These are phyloP conservation scores for Diogma glabrata DNA, from an alignment of 2,888 invertebrate genomes.

Conservation along the genomic window DNA sequence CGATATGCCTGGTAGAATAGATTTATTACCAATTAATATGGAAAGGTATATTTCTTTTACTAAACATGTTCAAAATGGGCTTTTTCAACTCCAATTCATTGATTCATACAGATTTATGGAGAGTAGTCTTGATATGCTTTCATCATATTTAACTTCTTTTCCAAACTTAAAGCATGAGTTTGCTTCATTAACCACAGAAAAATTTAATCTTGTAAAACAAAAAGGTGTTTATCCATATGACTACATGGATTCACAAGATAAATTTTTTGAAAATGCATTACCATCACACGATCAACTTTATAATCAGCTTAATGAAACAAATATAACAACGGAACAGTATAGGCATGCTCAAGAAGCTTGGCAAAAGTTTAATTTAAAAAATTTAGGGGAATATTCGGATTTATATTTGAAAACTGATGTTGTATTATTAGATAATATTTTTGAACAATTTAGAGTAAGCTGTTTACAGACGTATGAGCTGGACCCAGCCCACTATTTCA, in stretches of 20 bases:
- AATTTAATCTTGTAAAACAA: background rate
- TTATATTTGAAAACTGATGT: too few relatives aligned
- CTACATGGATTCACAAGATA: background rate
- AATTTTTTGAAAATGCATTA: background rate
- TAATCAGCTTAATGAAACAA: background rate
- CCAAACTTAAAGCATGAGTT: background rate
- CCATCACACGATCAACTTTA: background rate
- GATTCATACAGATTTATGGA: constrained; percentile 14
- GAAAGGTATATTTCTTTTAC: constrained; percentile 16
- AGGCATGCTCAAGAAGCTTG: background rate
- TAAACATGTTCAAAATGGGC: constrained; percentile 10
- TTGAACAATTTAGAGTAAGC: too few relatives aligned
- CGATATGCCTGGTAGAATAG: background rate
- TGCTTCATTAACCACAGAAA: background rate
- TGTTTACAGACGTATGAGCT: too few relatives aligned
- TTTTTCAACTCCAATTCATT: constrained; percentile 11
- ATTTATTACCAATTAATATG: constrained; percentile 12
- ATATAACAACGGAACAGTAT: background rate
- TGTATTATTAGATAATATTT: too few relatives aligned
- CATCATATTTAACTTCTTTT: background rate
- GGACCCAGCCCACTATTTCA: too few relatives aligned
- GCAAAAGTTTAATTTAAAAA: background rate
- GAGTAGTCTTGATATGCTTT: constrained; percentile 9
- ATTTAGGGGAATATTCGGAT: constrained; percentile 1
- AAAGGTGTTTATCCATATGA: constrained; percentile 1